phyloP scores from a whole-genome alignment of 2,888 invertebrate species.

The Diachrysia chrysitis region DNA sequence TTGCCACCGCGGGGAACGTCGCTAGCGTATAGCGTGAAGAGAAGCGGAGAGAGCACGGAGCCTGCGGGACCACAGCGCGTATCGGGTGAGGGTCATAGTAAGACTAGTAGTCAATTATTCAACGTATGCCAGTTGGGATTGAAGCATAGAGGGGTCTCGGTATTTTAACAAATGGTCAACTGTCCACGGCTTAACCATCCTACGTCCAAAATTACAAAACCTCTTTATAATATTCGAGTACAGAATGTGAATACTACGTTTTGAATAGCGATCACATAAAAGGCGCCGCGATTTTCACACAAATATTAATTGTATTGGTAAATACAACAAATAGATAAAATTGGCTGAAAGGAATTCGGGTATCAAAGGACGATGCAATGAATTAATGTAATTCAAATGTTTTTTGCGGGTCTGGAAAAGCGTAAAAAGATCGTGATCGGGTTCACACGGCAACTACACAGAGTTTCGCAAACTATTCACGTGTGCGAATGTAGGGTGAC shows the following conservation, averaged over 20 bases:
- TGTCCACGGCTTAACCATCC: no score
- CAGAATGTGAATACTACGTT: background rate
- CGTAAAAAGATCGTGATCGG: conserved; percentile 74
- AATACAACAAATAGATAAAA: conserved; percentile 45
- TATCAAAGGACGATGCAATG: conserved; percentile 49
- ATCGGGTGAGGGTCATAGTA: no score
- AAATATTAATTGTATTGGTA: conserved; percentile 47
- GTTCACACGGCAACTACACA: conserved; percentile 79
- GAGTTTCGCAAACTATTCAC: conserved; percentile 80
- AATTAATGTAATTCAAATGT: conserved; percentile 60
- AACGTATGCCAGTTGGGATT: no score
- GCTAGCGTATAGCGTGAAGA: no score
- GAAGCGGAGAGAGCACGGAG: no score
- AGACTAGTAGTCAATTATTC: no score
- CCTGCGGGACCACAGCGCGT: no score
- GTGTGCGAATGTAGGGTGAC: conserved; percentile 71
- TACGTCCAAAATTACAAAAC: background rate
- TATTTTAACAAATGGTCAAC: no score
- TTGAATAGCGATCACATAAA: conserved; percentile 15
- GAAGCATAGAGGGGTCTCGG: no score
- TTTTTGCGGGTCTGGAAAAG: conserved; percentile 70
- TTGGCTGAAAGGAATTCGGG: conserved; percentile 51
- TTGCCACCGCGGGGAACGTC: no score
- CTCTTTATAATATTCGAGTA: background rate
- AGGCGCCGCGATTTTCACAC: conserved; percentile 45